A percentile compares a stretch with the other conserved stretches of the same genome.
These are phyloP conservation scores for Heliothis subflexa DNA, from an alignment of 1,140 invertebrate species.

Conservation along the genomic window DNA sequence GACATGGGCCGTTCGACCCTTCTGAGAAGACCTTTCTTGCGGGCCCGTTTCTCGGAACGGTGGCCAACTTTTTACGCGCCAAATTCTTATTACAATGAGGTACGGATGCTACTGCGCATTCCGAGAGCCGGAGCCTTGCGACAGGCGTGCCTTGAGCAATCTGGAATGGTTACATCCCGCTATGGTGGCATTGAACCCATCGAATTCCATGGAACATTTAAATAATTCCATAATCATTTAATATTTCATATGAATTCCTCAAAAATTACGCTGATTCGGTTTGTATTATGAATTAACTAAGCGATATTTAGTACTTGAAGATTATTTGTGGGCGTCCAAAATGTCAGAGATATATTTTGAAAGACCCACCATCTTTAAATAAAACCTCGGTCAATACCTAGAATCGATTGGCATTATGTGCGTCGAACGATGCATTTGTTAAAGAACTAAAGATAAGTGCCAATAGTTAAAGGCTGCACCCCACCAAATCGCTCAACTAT, in stretches of 20 bases:
- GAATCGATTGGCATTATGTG: neutral
- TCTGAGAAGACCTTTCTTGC: slow-evolving; percentile 64
- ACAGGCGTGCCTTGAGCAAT: slow-evolving; percentile 56
- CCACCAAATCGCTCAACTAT: slow-evolving; percentile 69
- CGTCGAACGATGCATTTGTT: too few species aligned
- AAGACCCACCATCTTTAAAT: too few species aligned
- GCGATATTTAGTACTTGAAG: too few species aligned
- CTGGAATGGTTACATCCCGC: slow-evolving; percentile 60
- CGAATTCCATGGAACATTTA: slow-evolving; percentile 33
- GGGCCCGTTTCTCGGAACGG: slow-evolving; percentile 66
- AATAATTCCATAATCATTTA: slow-evolving; percentile 33
- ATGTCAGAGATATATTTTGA: neutral
- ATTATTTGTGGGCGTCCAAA: neutral
- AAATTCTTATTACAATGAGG: slow-evolving; percentile 73
- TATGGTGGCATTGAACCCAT: slow-evolving; percentile 59
- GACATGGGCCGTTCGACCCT: slow-evolving; percentile 50
- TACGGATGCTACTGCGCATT: slow-evolving; percentile 62
- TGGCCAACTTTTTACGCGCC: slow-evolving; percentile 69
- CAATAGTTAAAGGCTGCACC: slow-evolving; percentile 60
- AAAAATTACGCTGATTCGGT: too few species aligned
- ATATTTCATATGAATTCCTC: neutral
- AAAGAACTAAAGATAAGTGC: slow-evolving; percentile 48
- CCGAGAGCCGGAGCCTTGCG: slow-evolving; percentile 47
- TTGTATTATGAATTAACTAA: too few species aligned
- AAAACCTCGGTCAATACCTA: neutral